Conservation (phyloP, 2,888 invertebrate genomes). For the Agonopterix alstromeriana region DNA sequence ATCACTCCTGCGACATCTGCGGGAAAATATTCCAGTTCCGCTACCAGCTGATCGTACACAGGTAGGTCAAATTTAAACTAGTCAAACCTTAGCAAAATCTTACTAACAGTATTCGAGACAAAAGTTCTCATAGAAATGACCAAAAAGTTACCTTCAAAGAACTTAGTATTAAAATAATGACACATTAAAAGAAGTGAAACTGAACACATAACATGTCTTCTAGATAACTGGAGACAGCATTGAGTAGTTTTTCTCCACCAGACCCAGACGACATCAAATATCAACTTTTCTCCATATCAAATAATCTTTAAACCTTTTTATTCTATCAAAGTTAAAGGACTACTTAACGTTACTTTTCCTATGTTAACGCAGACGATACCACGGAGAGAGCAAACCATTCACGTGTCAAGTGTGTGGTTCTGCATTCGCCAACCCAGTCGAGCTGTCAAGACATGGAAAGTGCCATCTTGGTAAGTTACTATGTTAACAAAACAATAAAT, state of each 20-base stretch:
- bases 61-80: slow-evolving; percentile 40
- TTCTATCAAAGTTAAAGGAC: background rate
- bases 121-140: too few species aligned
- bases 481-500: background rate
- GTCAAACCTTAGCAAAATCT: background rate
- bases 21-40: slow-evolving; percentile 92
- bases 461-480: slow-evolving; percentile 84
- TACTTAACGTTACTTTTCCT: background rate
- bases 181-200: too few species aligned
- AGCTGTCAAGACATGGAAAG: slow-evolving; percentile 88
- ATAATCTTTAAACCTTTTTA: background rate
- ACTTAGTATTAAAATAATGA: slow-evolving; percentile 1
- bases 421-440: slow-evolving; percentile 87
- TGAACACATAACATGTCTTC: too few species aligned
- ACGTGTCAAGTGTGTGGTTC: slow-evolving; percentile 89
- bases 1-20: slow-evolving; percentile 89
- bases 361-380: slow-evolving; percentile 80
- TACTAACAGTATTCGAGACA: too few species aligned
- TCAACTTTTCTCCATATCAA: too few species aligned
- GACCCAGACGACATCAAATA: too few species aligned
- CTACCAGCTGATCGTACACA: slow-evolving; percentile 91
- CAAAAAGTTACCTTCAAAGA: background rate
- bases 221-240: too few species aligned
- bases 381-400: slow-evolving; percentile 90
- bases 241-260: too few species aligned